Conservation (phyloP, 2,113 vertebrate genomes). For the Hemicordylus capensis region DNA sequence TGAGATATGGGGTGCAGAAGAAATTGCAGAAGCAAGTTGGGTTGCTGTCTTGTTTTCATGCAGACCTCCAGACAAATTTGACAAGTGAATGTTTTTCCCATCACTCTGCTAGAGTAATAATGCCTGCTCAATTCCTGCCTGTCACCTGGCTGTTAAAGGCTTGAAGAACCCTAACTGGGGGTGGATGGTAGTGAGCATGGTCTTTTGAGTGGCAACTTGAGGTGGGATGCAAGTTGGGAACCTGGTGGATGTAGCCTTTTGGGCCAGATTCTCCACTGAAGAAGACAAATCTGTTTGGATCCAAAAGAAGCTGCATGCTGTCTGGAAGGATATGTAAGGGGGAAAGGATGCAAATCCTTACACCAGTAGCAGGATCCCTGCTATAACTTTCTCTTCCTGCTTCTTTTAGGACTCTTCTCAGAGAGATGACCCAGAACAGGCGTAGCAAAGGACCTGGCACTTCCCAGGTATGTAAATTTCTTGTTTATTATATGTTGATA, state of each 20-base stretch:
- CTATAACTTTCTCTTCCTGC: accelerated
- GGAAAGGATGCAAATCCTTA: neutral
- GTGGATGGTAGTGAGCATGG: too few species aligned
- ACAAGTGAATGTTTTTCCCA: neutral
- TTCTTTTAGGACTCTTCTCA: accelerated
- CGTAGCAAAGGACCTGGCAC: neutral
- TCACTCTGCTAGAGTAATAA: neutral
- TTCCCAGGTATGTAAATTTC: conserved; percentile 31
- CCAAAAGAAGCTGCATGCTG: neutral
- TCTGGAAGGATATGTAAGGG: neutral
- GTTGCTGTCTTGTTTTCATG: neutral
- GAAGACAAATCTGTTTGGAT: neutral
- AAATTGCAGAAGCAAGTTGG: neutral
- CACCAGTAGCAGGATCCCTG: neutral
- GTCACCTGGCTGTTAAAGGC: neutral
- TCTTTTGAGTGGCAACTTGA: too few species aligned
- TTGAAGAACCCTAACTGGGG: neutral
- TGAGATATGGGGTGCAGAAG: neutral
- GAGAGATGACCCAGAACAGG: conserved; percentile 52
- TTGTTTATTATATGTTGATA: neutral
- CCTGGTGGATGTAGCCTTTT: neutral
- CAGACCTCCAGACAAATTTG: neutral
- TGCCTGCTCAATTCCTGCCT: neutral
- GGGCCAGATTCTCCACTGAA: too few species aligned
- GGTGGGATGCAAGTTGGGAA: neutral